Base-by-base conservation (phyloP, 37 sponge, comb jelly and placozoan genomes). In the Halichondria panicea region DNA sequence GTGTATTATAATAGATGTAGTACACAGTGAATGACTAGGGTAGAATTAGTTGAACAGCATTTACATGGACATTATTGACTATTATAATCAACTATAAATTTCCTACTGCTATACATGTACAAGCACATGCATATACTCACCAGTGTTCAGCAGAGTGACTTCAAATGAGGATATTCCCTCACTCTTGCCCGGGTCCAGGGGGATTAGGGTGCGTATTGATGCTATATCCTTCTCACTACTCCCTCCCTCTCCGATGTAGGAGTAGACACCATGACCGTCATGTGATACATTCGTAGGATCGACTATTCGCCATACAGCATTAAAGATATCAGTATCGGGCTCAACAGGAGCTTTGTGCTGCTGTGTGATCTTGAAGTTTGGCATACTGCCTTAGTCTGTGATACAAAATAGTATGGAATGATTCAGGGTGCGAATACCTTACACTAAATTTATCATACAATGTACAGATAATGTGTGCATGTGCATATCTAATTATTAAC, bases 181-280 rank as follows among this genome's bases (percentile, higher is more conserved):
- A 13, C 19, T 72, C 19, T 43, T 24, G 35, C 18, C 24, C 0
- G 83, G 66, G 55, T 67, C 83, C 12, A 77, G 62, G 12, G 78
- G 72, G 27, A 57, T 56, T 3, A 42, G 38, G 0, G 81, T 74
- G 25, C 56, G 56, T 42, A 87, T 7, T 66, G 68, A 55, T 1
- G 71, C 88, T 41, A 81, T 64, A 21, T 81, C 77, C 31, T 80
- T 76, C 19, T 55, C 64, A 28, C n/a, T 46, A n/a, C 39, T 52
- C 19, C 78, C 78, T 6, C 27, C 32, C 8, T 67, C 88, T 19
- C 37, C 58, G 52, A 48, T 48, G 40, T 85, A 85, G 1, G 55
- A 50, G 79, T 78, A 77, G 22, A 71, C 34, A 8, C 85, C 85
- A 4, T 85, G 42, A 41, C 85, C 85, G 1, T 64, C 79, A 42